Evolutionary conservation across 2,113 vertebrate species (phyloP), one percentile per base, ranked within the genome.

Genomic region (Burhinus oedicnemus): DNA sequence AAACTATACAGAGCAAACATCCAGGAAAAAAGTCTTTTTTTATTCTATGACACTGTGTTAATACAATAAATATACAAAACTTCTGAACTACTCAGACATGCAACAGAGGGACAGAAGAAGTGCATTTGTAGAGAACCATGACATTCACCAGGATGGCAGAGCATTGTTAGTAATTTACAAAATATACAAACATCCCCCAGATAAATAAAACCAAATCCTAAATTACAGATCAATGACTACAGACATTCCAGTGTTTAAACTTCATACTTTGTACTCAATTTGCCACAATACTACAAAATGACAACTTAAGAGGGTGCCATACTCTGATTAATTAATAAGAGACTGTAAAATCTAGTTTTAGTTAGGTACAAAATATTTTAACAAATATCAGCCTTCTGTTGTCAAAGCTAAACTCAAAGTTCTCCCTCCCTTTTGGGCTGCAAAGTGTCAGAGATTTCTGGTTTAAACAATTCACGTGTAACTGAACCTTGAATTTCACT

Each of bases 61-160:
- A 98, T 99, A 99, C 99, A 99, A 99, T 99, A 99, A 99, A 99
- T 99, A 99, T 99, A 99, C 98, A 99, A 99, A 99, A 99, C 97
- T 98, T 97, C 89, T 98, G 98, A 99, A 98, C 98, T 99, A 99
- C 97, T 98, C 89, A 97, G 95, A 99, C 99, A 99, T 99, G 99
- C 99, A 97, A 98, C 98, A 97, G 95, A 97, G 91, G 84, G 97
- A 98, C 97, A 97, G 88, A 54, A 29, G 15, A 96, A 98, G 98
- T 98, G 98, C 98, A 98, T 99, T 98, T 98, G 96, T 97, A 98
- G 95, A 98, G 98, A 97, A 98, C 98, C 95, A 71, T 98, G 98
- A 98, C 98, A 98, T 97, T 98, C 90, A 98, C 97, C 97, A 96
- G 91, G 96, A 98, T 97, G 97, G 97, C 97, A 98, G 98, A 98